Evolutionary conservation across 1,140 invertebrate species (phyloP).

Genomic region (Theocolax elegans): DNA sequence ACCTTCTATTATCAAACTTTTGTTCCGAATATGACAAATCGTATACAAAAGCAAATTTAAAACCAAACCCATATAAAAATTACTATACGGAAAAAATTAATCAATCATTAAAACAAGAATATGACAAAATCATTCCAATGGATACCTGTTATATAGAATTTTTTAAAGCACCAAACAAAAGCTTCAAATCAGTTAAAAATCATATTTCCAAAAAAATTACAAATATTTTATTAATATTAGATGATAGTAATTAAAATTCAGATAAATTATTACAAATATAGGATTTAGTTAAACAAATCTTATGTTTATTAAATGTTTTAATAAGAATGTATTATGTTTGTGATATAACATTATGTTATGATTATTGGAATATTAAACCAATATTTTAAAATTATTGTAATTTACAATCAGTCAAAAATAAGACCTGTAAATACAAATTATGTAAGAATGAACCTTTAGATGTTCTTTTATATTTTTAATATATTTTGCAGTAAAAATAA

Average conservation of each 20-base stretch:
- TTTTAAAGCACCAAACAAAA: constrained; percentile 19
- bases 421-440: too few species aligned
- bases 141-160: constrained; percentile 10
- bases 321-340: too few species aligned
- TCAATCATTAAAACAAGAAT: constrained; percentile 24
- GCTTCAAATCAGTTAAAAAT: not conserved
- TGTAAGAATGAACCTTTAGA: too few species aligned
- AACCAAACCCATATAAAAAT: constrained; percentile 24
- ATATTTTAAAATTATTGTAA: too few species aligned
- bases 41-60: constrained; percentile 24
- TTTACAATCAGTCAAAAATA: too few species aligned
- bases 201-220: not conserved
- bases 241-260: constrained; percentile 22
- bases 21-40: constrained; percentile 32
- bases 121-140: constrained; percentile 17
- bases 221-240: constrained; percentile 24
- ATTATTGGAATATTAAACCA: too few species aligned
- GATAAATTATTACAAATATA: not conserved
- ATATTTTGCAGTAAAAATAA: too few species aligned
- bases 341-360: too few species aligned
- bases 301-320: too few species aligned
- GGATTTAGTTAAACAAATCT: too few species aligned
- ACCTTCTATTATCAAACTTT: constrained; percentile 34
- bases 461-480: too few species aligned
- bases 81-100: constrained; percentile 7